Base-by-base conservation (phyloP, 1,140 invertebrate genomes). In the Drosophila sucinea region DNA sequence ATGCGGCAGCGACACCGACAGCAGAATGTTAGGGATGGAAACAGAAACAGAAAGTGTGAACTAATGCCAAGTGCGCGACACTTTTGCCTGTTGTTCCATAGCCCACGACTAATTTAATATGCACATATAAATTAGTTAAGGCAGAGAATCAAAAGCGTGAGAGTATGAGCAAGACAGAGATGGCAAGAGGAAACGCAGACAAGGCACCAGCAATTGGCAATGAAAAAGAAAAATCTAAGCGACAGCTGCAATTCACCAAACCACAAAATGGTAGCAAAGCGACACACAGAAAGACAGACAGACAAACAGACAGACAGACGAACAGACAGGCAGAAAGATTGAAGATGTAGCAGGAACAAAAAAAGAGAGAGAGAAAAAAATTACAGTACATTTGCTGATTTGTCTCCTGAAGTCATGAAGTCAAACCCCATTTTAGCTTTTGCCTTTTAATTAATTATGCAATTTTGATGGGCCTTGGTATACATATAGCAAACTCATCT, bases 71-170 rank as follows among this genome's bases (percentile, higher is more conserved):
- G 67, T 58, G 56, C 71, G 71, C 79, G 72, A 79, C 80, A 76
- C 76, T 83, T 83, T 76, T 69, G 65, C 71, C 74, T 67, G 41
- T 32, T 66, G 75, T 64, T 47, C 44, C 25, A 51, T 51, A 51
- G 44, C 44, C 44, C 44, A 10, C 44, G 41, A 54, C 72, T 83
- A 76, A 83, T 79, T 83, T 76, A 83, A 83, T 83, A 83, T 83
- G 80, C 80, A 83, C 80, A 83, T 83, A 83, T 72, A 83, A 83
- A 83, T 83, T 79, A 83, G 80, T 76, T 44, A 76, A 60, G 68
- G 65, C 60, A 75, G 47, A 54, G 32, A 41, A 38, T 41, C 23
- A 29, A 47, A 38, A 51, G 8, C 25, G 35, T 54, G 35, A 4
- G 4, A 6, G 0, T 17, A n/a, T 10, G 41, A 17, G n/a, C 17